Conservation (phyloP, 2,797 vertebrate genomes). For the Chaetodon trifasciatus region DNA sequence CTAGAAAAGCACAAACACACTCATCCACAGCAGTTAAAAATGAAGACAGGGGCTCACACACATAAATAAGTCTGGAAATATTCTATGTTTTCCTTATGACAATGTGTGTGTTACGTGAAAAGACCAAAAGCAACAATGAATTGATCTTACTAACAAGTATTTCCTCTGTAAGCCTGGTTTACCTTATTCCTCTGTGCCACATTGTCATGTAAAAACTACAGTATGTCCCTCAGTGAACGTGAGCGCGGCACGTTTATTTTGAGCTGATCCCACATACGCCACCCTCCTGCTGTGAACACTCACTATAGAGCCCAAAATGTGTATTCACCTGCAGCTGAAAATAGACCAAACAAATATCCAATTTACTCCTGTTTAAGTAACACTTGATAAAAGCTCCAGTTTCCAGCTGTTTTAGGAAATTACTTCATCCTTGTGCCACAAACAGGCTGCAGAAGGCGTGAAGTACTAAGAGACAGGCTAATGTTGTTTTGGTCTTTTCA, state of each 20-base stretch:
- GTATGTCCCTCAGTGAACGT: conserved; percentile 1
- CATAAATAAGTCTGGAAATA: neutral
- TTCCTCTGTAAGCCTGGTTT: neutral
- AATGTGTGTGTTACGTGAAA: neutral
- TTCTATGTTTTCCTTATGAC: neutral
- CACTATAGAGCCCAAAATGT: neutral
- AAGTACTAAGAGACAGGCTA: neutral
- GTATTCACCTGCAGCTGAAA: neutral
- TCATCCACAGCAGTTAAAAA: neutral
- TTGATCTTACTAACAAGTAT: neutral
- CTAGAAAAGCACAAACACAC: conserved; percentile 1
- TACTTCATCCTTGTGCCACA: neutral
- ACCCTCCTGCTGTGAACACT: conserved; percentile 6
- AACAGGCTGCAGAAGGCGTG: neutral
- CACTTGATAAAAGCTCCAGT: neutral
- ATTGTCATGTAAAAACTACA: neutral
- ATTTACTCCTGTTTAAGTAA: neutral
- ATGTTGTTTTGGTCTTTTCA: neutral
- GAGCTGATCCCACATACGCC: neutral
- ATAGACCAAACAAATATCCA: neutral
- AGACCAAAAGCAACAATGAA: neutral
- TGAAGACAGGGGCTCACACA: neutral
- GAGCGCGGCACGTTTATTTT: neutral
- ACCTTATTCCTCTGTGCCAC: neutral
- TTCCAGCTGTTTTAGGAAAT: neutral